A percentile compares a stretch with the other conserved stretches of the same genome.
These are phyloP conservation scores for Tubiluchus corallicola DNA, from an alignment of 2,888 invertebrate genomes.

Conservation along the genomic window DNA sequence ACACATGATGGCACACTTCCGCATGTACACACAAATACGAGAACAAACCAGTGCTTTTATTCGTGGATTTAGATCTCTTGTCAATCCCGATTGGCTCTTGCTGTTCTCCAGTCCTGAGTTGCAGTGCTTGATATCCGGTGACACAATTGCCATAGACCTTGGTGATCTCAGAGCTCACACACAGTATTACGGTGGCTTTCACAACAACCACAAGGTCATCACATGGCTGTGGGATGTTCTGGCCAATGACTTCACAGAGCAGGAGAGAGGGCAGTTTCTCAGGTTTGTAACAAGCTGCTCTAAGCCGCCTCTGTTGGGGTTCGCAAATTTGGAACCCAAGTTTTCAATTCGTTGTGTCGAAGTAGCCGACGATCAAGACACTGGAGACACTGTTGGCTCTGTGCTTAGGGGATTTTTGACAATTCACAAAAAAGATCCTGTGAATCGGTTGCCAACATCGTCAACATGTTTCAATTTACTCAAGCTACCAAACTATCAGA, in stretches of 20 bases:
- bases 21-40: constrained; percentile 93
- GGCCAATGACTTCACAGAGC: constrained; percentile 76
- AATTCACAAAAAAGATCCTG: constrained; percentile 78
- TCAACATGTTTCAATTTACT: constrained; percentile 97
- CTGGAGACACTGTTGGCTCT: constrained; percentile 52
- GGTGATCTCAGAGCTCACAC: constrained; percentile 44
- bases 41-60: constrained; percentile 93
- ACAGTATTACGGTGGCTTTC: constrained; percentile 98
- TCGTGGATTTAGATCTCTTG: constrained; percentile 81
- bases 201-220: constrained; percentile 89
- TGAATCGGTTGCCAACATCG: constrained; percentile 80
- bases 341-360: constrained; percentile 98
- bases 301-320: constrained; percentile 85
- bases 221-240: constrained; percentile 98
- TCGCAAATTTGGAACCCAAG: constrained; percentile 86
- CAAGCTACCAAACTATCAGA: constrained; percentile 94
- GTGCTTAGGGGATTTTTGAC: constrained; percentile 96
- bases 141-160: constrained; percentile 77
- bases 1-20: constrained; percentile 78
- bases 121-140: constrained; percentile 85
- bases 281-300: constrained; percentile 87
- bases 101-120: constrained; percentile 89
- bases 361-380: constrained; percentile 41
- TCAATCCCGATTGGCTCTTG: constrained; percentile 81
- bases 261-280: constrained; percentile 78